Conservation (phyloP, 2,113 vertebrate species). For the Vulpes ferrilata region DNA sequence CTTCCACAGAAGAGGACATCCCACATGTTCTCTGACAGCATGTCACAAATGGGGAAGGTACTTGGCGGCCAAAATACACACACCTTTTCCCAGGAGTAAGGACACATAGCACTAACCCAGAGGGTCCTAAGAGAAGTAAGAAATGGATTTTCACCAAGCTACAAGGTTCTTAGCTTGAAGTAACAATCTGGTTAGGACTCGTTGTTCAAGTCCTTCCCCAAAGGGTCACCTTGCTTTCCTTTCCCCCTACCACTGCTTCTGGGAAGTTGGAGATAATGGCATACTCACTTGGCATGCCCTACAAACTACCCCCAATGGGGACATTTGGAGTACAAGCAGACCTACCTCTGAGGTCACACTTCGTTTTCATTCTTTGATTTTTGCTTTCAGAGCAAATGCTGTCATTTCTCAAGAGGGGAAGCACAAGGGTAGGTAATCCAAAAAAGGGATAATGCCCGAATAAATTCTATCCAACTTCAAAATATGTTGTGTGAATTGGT, state of each 20-base stretch:
- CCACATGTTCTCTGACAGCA: not conserved
- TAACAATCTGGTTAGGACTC: not conserved
- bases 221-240: not conserved
- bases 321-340: not conserved
- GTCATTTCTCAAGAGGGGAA: slow-evolving; percentile 5
- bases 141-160: not conserved
- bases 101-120: not conserved
- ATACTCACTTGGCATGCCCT: not conserved
- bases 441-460: not conserved
- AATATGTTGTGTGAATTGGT: not conserved
- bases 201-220: not conserved
- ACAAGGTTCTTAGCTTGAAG: not conserved
- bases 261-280: not conserved
- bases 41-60: not conserved
- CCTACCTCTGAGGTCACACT: not conserved
- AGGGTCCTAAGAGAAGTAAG: not conserved
- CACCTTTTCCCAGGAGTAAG: not conserved
- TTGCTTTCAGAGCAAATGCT: slow-evolving; percentile 35
- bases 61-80: not conserved
- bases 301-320: not conserved
- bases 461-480: slow-evolving; percentile 41
- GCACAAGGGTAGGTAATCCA: not conserved
- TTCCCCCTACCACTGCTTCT: not conserved
- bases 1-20: not conserved
- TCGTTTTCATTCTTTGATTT: not conserved